Evolutionary conservation across 2,888 invertebrate species (phyloP), one percentile per base, ranked within the genome.

Genomic region (Chamaedrilus cognettii): DNA sequence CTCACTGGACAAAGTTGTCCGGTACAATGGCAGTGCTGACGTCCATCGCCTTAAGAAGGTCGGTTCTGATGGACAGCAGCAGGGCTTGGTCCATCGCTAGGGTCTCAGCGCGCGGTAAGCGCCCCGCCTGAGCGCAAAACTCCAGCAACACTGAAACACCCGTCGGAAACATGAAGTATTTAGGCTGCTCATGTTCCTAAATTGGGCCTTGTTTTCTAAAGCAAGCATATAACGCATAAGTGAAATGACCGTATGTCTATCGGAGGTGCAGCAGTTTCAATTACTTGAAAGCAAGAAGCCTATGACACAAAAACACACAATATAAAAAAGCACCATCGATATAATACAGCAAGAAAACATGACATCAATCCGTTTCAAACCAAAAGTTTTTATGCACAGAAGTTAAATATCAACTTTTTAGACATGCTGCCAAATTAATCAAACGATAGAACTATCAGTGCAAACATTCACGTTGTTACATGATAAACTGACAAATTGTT

Each of bases 81-180:
- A 87, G 82, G 67, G 85, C 84, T 1, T 88, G 85, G 76, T 93
- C 93, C 32, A 87, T 85, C 62, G 88, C 87, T 65, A 90, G 87
- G 33, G 86, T 87, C n/a, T 86, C 85, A 19, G 89, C 88, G 49
- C 87, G 85, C 11, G 94, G 94, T 82, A 91, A 89, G 50, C 91
- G 87, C 2, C 88, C 87, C 70, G 89, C 85, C 66, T 88, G 87
- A 77, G 90, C 89, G 69, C 91, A 88, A 82, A 94, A 96, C 75
- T 90, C 87, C 67, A 91, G 85, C 35, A 95, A 84, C 66, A 91
- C 89, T 87, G 82, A 72, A 82, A 87, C 74, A 42, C 51, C 19
- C 42, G 19, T 15, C 19, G 11, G 19, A 42, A 42, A 11, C 11
- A 15, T 42, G 42, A 42, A 42, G 19, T 42, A 42, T 42, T 42